Base-by-base conservation (phyloP, 1,140 invertebrate species). In the Drosophila prosaltans region DNA sequence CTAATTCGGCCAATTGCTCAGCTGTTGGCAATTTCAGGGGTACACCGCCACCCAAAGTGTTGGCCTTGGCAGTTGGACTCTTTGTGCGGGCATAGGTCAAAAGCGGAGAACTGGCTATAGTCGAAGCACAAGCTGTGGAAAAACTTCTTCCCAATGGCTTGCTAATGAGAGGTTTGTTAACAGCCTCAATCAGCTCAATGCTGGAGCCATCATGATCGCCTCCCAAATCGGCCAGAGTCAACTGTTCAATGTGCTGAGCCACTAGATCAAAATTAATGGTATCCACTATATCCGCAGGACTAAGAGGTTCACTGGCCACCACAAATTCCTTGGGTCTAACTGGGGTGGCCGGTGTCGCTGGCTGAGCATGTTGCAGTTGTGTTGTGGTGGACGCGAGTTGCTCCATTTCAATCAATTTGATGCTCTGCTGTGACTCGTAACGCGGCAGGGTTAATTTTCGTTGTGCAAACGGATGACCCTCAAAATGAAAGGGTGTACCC, bases 71-170 rank as follows among this genome's bases (percentile, higher is more conserved):
- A 9, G 63, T 75, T 59, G 89, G 67, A 10, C 81, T 83, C 70
- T 91, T 91, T 32, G 79, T 89, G 7, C 90, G 90, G 10, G 91
- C 88, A 63, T 92, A 91, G 5, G 88, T 89, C 7, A 83, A 73
- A 45, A 91, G 67, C 2, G 83, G 86, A 0, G 86, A 78, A 4
- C 64, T 72, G 26, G 73, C 73, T 28, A 43, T 66, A 16, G 76
- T 78, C 36, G 66, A 54, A 59, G 89, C 78, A 26, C 81, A 76
- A 2, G 81, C 84, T 8, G 89, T 89, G 2, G 89, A 91, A 16
- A 71, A 78, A 61, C 80, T 91, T n/a, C 90, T 80, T 5, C 81
- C 79, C 66, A 90, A 66, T 0, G 86, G 83, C 57, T 91, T 90
- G 41, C 70, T 77, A 54, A 91, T 81, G 69, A 91, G 57, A 3